Base-by-base conservation (phyloP, 1,140 invertebrate genomes). In the Tachypleus tridentatus region DNA sequence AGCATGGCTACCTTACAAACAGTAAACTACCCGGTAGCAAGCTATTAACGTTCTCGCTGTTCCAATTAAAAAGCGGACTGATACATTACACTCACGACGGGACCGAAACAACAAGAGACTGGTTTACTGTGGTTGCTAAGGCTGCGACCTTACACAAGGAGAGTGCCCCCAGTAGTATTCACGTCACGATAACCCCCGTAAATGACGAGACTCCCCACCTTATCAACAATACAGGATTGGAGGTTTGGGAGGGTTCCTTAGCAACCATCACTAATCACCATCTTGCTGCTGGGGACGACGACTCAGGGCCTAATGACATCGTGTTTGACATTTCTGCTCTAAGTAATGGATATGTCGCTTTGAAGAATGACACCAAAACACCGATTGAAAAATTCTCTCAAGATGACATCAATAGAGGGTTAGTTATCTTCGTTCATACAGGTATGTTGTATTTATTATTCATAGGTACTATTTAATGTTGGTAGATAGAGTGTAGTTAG, bases 121-220 rank as follows among this genome's bases (percentile, higher is more conserved):
- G 79, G 10, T 84, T 96, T 50, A 84, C 81, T 10, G 74, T 97
- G 58, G 78, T 88, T 2, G 90, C 85, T 0, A 78, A 83, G 11
- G 84, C 88, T 0, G 83, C 81, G 0, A 84, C 85, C 51, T 64
- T 69, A 4, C 70, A 70, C 51, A 74, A 75, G 64, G 73, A 76
- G 58, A 77, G 76, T 61, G 62, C 73, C 29, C 71, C 71, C 11
- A 66, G 69, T 57, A 72, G 71, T 5, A 67, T 72, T 54, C 71
- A 72, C 52, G 69, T 72, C 5, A 8, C 57, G 7, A 60, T 72
- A 4, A 62, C 68, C 88, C 88, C 74, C 82, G 84, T 95, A 0
- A 96, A 98, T 76, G 93, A 98, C 73, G 87, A 96, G 75, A 75
- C 85, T 11, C 93, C 93, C 0, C 82, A 84, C 59, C 78, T 97